Base-by-base conservation (phyloP, 2,113 vertebrate genomes). In the Plectropomus leopardus region DNA sequence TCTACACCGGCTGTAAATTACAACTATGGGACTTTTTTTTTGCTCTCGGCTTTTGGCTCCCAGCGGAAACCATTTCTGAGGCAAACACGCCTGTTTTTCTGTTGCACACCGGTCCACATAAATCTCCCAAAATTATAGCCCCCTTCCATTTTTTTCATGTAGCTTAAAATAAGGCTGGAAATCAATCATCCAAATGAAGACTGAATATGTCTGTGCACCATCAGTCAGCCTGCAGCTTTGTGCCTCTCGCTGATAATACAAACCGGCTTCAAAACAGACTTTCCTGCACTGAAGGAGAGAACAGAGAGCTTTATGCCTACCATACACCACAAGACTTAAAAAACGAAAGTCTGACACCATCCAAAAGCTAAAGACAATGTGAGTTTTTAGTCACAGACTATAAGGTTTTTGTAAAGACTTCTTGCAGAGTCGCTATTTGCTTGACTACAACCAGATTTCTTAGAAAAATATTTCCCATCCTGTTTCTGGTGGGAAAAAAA, bases 1-100 rank as follows among this genome's bases (percentile, higher is more conserved):
- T 94, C 92, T 92, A 93, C 85, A 87, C 89, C 77, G 73, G 89
- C 85, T 90, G 91, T 95, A 95, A 95, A 94, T 93, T 91, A 94
- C 79, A 93, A 91, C 87, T 75, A 72, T 67, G 87, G 87, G 92
- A 92, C 80, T 91, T 80, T 87, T 94, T 93, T 86, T 85, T 86
- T 85, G 81, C 80, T 78, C 87, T 67, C 64, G 85, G 72, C 51
- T 63, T 83, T 54, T 64, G 55, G 60, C 67, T 94, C 90, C 85
- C 87, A 8, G 19, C 15, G 72, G 92, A 88, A 78, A 40, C 84
- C 69, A 71, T 89, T 91, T 87, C 76, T 87, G 72, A 90, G 80
- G 75, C 66, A 48, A 57, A 84, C 45, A 48, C 10, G 42, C 15
- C 83, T 87, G 83, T 83, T 91, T 90, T 86, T 89, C 53, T 85